Conservation (phyloP, 2,888 invertebrate genomes). For the Leptopterna dolabrata region DNA sequence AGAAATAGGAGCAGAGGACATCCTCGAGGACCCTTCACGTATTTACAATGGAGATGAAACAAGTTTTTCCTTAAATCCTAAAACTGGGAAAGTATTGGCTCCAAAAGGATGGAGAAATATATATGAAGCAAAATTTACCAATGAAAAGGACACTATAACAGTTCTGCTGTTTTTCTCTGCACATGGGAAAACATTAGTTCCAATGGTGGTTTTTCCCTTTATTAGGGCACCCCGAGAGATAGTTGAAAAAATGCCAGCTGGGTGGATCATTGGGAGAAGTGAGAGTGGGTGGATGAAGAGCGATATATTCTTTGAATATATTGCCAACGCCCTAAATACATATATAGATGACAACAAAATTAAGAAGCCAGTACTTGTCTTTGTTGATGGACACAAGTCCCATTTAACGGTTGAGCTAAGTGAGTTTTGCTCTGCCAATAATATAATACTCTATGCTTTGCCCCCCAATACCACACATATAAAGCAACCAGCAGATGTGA, state of each 20-base stretch:
- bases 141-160: constrained; percentile 65
- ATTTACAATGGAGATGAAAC: constrained; percentile 61
- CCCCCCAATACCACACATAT: constrained; percentile 61
- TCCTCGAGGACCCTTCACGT: constrained; percentile 58
- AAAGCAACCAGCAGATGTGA: constrained; percentile 61
- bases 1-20: constrained; percentile 49
- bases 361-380: constrained; percentile 65
- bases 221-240: constrained; percentile 60
- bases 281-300: constrained; percentile 68
- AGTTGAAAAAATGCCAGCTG: constrained; percentile 58
- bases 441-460: constrained; percentile 60
- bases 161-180: constrained; percentile 63
- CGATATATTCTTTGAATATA: constrained; percentile 65
- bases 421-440: constrained; percentile 51
- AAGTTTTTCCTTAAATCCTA: constrained; percentile 60
- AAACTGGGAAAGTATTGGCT: constrained; percentile 58
- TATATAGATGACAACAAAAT: constrained; percentile 65
- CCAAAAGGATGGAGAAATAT: constrained; percentile 61
- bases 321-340: constrained; percentile 64
- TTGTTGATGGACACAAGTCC: constrained; percentile 67
- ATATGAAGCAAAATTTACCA: constrained; percentile 63
- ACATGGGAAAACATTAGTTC: constrained; percentile 60
- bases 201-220: constrained; percentile 60
- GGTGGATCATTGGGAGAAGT: constrained; percentile 66
- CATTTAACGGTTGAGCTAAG: constrained; percentile 62